Evolutionary conservation across 1,140 invertebrate genomes (phyloP).

Genomic region (Acromyrmex charruanus): DNA sequence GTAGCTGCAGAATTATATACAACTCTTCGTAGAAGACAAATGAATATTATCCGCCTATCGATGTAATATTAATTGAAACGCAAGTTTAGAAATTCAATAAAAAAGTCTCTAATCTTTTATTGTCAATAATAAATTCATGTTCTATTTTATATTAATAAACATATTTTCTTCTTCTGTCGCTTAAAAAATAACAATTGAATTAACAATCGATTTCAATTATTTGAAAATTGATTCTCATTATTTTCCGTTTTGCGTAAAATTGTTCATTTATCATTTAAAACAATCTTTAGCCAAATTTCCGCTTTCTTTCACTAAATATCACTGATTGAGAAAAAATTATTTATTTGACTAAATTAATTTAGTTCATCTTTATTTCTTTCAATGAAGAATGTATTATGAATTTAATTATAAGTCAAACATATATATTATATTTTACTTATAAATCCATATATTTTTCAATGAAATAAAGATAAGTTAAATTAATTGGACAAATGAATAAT

Average conservation of each 20-base stretch:
- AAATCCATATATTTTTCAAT: too few species aligned
- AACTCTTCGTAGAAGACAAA: not conserved
- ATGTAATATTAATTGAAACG: not conserved
- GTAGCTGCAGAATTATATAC: slow-evolving; percentile 14
- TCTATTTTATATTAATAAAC: not conserved
- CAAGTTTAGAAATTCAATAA: not conserved
- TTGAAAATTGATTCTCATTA: not conserved
- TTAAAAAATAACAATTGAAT: not conserved
- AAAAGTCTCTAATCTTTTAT: not conserved
- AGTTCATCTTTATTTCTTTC: too few species aligned
- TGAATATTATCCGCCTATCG: not conserved
- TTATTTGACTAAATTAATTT: too few species aligned
- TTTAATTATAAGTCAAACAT: too few species aligned
- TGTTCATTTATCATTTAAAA: not conserved
- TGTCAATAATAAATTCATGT: not conserved
- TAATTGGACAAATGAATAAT: too few species aligned
- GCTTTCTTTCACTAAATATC: too few species aligned
- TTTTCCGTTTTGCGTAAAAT: not conserved
- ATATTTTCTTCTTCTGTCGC: not conserved
- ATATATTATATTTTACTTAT: too few species aligned
- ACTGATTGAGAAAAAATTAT: too few species aligned
- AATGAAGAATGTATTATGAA: too few species aligned
- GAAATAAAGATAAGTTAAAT: too few species aligned
- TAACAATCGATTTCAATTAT: not conserved
- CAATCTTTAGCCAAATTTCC: not conserved